Evolutionary conservation across 2,797 vertebrate species (phyloP), one percentile per base, ranked within the genome.

Genomic region (Zenarchopterus dispar): DNA sequence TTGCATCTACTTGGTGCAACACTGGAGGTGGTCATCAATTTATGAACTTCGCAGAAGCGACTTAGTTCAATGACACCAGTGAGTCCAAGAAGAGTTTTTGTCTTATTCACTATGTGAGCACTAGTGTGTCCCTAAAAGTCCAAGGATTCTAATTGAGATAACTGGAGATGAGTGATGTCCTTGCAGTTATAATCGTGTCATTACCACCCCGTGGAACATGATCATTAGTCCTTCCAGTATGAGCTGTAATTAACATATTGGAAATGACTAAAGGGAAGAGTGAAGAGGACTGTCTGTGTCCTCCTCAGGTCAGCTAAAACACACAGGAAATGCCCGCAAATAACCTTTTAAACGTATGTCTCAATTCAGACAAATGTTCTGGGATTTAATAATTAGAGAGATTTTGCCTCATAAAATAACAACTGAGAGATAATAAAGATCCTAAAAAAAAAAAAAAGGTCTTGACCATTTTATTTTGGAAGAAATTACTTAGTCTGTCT

Each of bases 111-210:
- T 48, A 49, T 44, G 24, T 47, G 50, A 45, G 44, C 41, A 24
- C 21, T 44, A 58, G 47, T 47, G 47, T 46, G 43, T 60, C 42
- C 70, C 9, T 67, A 31, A 64, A 65, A 67, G 77, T 78, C 77
- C 84, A 88, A 88, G 89, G 90, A 85, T 86, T 73, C 28, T 52
- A 79, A 75, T 69, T 62, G 67, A 68, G 84, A 81, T 77, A 87
- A 90, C 70, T 83, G 73, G 72, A 68, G 79, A 86, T 86, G 86
- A 91, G 66, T 69, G 83, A 92, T 91, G 82, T 78, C 62, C 77
- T 82, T 63, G 2, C 49, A 78, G 51, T 85, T 66, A 85, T 84
- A 86, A 86, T 77, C 75, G 72, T 88, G 82, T 82, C 84, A 88
- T 89, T 88, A 87, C 74, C 80, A 75, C 73, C 78, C 78, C 61